phyloP scores from a whole-genome alignment of 1,140 invertebrate species.

The Hylyphantes graminicola region DNA sequence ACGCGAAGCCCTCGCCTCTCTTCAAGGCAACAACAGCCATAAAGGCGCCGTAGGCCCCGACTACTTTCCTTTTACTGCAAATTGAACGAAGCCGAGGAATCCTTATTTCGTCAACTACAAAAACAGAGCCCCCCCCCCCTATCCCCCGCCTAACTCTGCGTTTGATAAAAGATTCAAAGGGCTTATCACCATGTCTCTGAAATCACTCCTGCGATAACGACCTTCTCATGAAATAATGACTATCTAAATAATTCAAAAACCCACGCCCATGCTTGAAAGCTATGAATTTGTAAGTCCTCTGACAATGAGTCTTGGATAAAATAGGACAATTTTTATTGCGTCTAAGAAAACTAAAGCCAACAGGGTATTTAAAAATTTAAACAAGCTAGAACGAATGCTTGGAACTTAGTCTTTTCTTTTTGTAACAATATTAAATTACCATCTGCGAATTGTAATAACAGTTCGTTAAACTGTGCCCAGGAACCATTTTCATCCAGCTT shows the following conservation, averaged over 20 bases:
- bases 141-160: too few species aligned
- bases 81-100: constrained; percentile 51
- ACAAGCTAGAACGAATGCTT: too few species aligned
- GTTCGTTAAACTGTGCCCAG: too few species aligned
- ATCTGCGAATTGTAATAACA: too few species aligned
- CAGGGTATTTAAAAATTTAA: too few species aligned
- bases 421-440: too few species aligned
- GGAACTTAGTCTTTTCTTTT: too few species aligned
- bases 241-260: constrained; percentile 55
- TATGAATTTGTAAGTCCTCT: not conserved
- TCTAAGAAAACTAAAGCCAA: too few species aligned
- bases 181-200: constrained; percentile 43
- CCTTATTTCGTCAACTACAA: constrained; percentile 33
- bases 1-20: constrained; percentile 22
- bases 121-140: constrained; percentile 15
- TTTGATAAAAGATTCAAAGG: constrained; percentile 54
- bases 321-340: too few species aligned
- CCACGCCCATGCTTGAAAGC: not conserved
- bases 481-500: too few species aligned
- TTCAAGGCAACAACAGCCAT: constrained; percentile 23
- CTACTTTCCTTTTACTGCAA: constrained; percentile 53
- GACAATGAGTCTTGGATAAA: too few species aligned
- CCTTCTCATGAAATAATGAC: constrained; percentile 33
- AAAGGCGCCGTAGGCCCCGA: constrained; percentile 14
- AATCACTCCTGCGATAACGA: constrained; percentile 29